A percentile compares a stretch with the other conserved stretches of the same genome.
These are phyloP conservation scores for Actinia tenebrosa DNA, from an alignment of 64 coral and sea anemone species.

Conservation along the genomic window DNA sequence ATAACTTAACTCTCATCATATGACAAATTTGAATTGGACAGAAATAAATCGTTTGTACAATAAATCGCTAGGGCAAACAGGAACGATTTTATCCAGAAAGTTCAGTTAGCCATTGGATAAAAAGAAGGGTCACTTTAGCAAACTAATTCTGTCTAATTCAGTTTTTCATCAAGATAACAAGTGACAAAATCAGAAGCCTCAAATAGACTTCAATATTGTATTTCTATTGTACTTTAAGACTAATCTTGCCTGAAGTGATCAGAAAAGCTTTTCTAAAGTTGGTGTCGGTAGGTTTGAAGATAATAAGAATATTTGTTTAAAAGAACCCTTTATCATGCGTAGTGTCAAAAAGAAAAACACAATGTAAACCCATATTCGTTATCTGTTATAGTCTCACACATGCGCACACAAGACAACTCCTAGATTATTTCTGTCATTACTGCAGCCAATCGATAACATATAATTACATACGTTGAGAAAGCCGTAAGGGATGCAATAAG, in stretches of 20 bases:
- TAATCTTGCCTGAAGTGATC: conserved; percentile 6
- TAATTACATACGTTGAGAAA: neutral
- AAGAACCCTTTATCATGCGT: neutral
- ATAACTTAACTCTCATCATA: neutral
- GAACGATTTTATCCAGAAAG: neutral
- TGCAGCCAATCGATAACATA: neutral
- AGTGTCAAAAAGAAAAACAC: neutral
- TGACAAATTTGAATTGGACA: neutral
- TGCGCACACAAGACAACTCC: neutral
- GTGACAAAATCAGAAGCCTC: neutral
- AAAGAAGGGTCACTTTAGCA: neutral
- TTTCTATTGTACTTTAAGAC: neutral
- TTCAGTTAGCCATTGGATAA: neutral
- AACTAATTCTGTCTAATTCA: neutral
- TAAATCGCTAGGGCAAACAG: neutral
- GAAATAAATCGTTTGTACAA: neutral
- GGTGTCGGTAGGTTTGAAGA: conserved; percentile 16
- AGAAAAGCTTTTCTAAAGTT: conserved; percentile 8
- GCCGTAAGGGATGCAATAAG: neutral
- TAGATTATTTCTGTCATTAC: neutral
- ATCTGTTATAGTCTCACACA: neutral
- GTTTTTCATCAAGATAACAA: neutral
- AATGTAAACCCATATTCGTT: conserved; percentile 6
- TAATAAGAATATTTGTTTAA: conserved; percentile 1
- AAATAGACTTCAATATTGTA: neutral